These are phyloP conservation scores for Rhinichthys klamathensis DNA, from an alignment of 2,113 vertebrate genomes.

Conservation along the genomic window DNA sequence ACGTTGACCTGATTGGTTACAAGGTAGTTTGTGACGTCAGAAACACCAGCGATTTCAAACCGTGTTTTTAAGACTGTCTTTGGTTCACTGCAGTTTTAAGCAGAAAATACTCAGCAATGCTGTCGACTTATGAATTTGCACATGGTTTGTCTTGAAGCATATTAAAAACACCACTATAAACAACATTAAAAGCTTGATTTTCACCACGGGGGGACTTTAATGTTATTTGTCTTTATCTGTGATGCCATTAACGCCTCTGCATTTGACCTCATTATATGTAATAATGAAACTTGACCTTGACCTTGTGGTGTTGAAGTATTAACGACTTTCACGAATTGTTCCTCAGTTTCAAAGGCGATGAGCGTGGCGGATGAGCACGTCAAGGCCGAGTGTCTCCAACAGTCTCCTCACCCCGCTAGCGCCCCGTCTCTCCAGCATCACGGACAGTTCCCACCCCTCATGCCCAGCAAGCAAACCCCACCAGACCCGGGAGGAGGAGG, in stretches of 20 bases:
- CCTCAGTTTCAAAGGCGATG: conserved; percentile 84
- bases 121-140: no score
- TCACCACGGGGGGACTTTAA: no score
- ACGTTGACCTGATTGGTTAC: no score
- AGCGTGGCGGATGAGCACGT: conserved; percentile 86
- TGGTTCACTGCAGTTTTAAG: no score
- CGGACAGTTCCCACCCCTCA: conserved; percentile 96
- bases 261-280: neutral
- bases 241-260: neutral
- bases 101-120: no score
- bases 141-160: no score
- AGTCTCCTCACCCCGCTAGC: conserved; percentile 82
- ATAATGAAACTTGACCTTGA: neutral
- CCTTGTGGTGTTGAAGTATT: neutral
- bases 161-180: no score
- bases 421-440: conserved; percentile 85
- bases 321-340: conserved; percentile 1
- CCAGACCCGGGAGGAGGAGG: conserved; percentile 73
- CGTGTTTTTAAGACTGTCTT: no score
- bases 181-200: no score
- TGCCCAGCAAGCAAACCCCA: conserved; percentile 90
- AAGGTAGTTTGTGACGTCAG: no score
- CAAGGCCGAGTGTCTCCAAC: conserved; percentile 84
- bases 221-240: neutral
- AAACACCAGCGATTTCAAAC: no score